A percentile compares a stretch with the other conserved stretches of the same genome.
phyloP scores from a whole-genome alignment of 2,113 vertebrate genomes.

The Xenopus laevis region DNA sequence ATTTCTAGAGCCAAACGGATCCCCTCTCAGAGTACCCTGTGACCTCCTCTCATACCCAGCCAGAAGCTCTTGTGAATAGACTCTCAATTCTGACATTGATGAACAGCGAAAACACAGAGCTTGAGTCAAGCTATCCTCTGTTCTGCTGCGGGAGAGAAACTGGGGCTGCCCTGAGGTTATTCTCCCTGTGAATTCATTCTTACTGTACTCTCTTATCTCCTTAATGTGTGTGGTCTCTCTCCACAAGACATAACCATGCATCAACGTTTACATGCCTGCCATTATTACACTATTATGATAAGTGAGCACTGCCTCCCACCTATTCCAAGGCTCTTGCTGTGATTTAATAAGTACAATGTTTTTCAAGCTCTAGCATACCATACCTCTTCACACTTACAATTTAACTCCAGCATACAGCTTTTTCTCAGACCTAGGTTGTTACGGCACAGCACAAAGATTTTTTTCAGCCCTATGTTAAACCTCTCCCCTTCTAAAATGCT shows the following conservation, averaged over 20 bases:
- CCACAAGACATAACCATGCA: conserved; percentile 24
- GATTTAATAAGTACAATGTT: conserved; percentile 14
- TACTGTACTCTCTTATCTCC: background rate
- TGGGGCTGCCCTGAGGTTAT: conserved; percentile 26
- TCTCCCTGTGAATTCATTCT: conserved; percentile 31
- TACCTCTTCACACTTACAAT: too few relatives aligned
- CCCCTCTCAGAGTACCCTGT: conserved; percentile 41
- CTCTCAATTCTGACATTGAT: conserved; percentile 44
- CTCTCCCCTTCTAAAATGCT: too few relatives aligned
- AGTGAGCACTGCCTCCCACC: background rate
- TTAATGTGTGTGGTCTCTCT: conserved; percentile 37
- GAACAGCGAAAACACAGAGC: conserved; percentile 31
- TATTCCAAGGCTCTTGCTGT: background rate
- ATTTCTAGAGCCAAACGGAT: conserved; percentile 39
- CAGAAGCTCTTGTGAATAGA: conserved; percentile 50
- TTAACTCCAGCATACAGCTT: too few relatives aligned
- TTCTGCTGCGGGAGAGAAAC: conserved; percentile 24
- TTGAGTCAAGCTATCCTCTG: conserved; percentile 21
- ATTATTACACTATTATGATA: conserved; percentile 4
- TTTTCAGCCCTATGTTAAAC: too few relatives aligned
- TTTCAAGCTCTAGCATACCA: background rate
- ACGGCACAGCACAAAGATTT: too few relatives aligned
- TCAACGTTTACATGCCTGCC: conserved; percentile 34
- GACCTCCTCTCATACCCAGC: conserved; percentile 54
- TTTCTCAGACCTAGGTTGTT: background rate